Conservation (phyloP, 1,140 invertebrate species). For the Phymastichus coffea region DNA sequence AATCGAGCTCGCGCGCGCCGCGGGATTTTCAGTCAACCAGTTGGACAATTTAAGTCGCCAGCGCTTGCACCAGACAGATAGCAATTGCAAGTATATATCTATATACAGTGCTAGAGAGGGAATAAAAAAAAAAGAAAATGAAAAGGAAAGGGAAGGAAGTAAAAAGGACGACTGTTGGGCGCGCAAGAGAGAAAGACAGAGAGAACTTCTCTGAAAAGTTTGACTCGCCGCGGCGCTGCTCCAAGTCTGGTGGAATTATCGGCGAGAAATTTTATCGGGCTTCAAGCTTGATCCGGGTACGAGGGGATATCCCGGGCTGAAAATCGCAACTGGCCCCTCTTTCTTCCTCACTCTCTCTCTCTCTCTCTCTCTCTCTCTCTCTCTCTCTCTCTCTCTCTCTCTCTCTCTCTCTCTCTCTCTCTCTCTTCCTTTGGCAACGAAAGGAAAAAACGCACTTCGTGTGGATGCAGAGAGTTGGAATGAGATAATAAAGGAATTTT, state of each 20-base stretch:
- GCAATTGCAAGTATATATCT: too few species aligned
- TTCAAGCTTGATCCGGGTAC: constrained; percentile 38
- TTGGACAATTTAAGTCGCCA: neutral
- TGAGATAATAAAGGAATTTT: too few species aligned
- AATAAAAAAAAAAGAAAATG: neutral
- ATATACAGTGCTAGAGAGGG: neutral
- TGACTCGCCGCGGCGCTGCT: too few species aligned
- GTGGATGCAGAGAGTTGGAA: too few species aligned
- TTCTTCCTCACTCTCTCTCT: neutral
- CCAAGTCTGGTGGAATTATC: constrained; percentile 37
- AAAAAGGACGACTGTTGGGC: constrained; percentile 28
- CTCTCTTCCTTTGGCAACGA: neutral
- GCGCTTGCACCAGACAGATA: constrained; percentile 4
- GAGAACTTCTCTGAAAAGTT: constrained; percentile 32
- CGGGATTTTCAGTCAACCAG: too few species aligned
- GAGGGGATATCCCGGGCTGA: too few species aligned
- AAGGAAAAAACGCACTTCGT: too few species aligned
- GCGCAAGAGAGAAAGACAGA: neutral
- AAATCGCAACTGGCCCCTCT: too few species aligned
- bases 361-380: neutral
- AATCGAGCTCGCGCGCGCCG: neutral
- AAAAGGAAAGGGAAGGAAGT: neutral
- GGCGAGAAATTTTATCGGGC: constrained; percentile 36
- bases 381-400: constrained; percentile 12
- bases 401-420: constrained; percentile 11